Evolutionary conservation across 1,140 invertebrate species (phyloP).

Genomic region (Aradophagus sp.): DNA sequence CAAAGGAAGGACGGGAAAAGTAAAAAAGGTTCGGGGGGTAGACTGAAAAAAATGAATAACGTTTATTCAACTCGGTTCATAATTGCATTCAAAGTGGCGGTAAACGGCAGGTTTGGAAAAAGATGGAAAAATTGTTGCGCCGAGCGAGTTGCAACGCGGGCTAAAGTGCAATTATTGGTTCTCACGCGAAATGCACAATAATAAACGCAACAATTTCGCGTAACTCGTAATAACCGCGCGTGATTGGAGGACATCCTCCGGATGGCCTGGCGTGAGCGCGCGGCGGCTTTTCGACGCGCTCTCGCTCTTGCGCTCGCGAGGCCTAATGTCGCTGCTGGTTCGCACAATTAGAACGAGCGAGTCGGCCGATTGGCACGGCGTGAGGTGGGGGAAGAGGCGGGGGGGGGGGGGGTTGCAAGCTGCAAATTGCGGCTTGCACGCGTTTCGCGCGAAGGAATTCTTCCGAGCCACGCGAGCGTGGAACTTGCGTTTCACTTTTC

Average conservation of each 20-base stretch:
- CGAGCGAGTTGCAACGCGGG: no score
- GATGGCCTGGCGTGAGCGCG: no score
- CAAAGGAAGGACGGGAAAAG: no score
- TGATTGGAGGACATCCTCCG: constrained; percentile 49
- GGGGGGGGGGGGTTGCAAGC: constrained; percentile 35
- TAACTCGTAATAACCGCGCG: constrained; percentile 29
- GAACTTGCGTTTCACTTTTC: constrained; percentile 11
- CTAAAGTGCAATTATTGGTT: constrained; percentile 13
- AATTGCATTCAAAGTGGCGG: no score
- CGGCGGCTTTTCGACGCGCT: constrained; percentile 30
- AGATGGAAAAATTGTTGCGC: no score
- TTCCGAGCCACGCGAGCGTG: constrained; percentile 18
- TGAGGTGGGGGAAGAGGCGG: no score
- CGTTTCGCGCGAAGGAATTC: constrained; percentile 25
- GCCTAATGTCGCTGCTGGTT: constrained; percentile 26
- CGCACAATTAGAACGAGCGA: constrained; percentile 45
- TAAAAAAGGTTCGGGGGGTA: no score
- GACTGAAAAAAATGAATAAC: no score
- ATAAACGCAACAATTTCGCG: constrained; percentile 29
- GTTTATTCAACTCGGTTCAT: no score
- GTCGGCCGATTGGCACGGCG: no score
- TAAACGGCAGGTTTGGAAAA: no score
- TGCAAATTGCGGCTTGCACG: constrained; percentile 32
- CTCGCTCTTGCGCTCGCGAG: no score
- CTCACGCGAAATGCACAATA: constrained; percentile 13